Evolutionary conservation across 2,888 invertebrate genomes (phyloP), one percentile per base, ranked within the genome.

Genomic region (Masnerella sp.): DNA sequence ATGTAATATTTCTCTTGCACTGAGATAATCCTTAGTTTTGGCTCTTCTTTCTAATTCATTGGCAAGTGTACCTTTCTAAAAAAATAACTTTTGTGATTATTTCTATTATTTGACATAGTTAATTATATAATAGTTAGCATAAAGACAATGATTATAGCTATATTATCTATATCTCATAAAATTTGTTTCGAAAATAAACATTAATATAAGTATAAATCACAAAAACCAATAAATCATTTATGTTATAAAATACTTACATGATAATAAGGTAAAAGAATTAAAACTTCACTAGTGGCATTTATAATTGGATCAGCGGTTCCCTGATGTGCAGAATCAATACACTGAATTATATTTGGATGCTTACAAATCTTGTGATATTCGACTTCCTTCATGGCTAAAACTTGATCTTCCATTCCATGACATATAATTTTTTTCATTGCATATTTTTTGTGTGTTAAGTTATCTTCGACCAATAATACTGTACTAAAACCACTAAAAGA

Each of bases 381-480:
- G 42, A 94, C 92, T 88, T 96, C 96, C 74, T 90, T 90, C 81
- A 92, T 83, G 0, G 94, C 94, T 72, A 89, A 85, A 82, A 90
- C 90, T 83, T 95, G 93, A 85, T 96, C 95, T 76, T 93, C 93
- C 65, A 91, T 89, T 71, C 93, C 92, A 86, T 95, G 95, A 81
- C 95, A 95, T n/a, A 91, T 90, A 65, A 95, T 94, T 80, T 93
- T 90, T 88, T 96, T 96, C 40, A 95, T 88, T 4, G 95, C 96
- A 88, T 91, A 95, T 75, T 90, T 88, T 76, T 91, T 91, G 78
- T 90, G 91, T 2, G 91, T 92, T 25, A 89, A 78, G 0, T 88
- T 83, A 82, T 94, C 93, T 86, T 95, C 93, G 0, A 93, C 92
- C 77, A 96, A 88, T 81, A 93, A 93, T 51, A 96, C 94, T 45